Percentiles rank a stretch among this genome's conserved stretches.
Evolutionary conservation across 35 echinoderm and acorn worm species (phyloP).

Genomic region (Acanthaster planci): DNA sequence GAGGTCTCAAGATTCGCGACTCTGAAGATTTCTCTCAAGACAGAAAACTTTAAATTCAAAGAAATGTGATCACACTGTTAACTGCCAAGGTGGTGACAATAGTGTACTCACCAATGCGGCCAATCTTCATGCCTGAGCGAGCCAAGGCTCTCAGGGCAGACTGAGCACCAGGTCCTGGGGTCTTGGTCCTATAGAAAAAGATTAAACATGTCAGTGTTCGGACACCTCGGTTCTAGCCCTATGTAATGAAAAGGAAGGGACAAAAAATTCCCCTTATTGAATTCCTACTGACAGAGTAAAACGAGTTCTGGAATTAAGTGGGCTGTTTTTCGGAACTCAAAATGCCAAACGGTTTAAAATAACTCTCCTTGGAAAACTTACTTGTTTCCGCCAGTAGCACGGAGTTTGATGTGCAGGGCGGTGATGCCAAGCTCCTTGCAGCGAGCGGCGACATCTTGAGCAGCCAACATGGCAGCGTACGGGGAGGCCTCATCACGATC

Average conservation of each 20-base stretch:
- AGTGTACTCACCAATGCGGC: slow-evolving; percentile 84
- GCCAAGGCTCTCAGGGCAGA: slow-evolving; percentile 91
- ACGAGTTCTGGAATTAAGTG: no score
- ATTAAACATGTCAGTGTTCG: background rate
- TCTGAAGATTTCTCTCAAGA: no score
- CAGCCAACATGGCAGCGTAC: slow-evolving; percentile 99
- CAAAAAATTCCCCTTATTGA: no score
- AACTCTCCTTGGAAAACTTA: no score
- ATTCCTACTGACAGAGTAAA: no score
- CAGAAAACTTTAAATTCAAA: no score
- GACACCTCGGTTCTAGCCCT: no score
- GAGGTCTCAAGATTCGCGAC: no score
- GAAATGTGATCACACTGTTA: no score
- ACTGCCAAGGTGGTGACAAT: background rate
- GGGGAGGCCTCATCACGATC: slow-evolving; percentile 98
- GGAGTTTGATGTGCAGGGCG: slow-evolving; percentile 97
- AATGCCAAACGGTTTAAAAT: no score
- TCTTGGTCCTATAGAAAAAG: slow-evolving; percentile 72
- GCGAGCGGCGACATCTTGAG: slow-evolving; percentile 87
- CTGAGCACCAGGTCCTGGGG: slow-evolving; percentile 94
- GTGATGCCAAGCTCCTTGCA: slow-evolving; percentile 99
- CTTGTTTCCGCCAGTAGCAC: slow-evolving; percentile 99
- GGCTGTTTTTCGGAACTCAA: no score
- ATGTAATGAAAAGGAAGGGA: no score
- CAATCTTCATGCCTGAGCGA: slow-evolving; percentile 97